A percentile compares a stretch with the other conserved stretches of the same genome.
phyloP scores from a whole-genome alignment of 2,113 vertebrate species.

The Phyllostomus discolor region DNA sequence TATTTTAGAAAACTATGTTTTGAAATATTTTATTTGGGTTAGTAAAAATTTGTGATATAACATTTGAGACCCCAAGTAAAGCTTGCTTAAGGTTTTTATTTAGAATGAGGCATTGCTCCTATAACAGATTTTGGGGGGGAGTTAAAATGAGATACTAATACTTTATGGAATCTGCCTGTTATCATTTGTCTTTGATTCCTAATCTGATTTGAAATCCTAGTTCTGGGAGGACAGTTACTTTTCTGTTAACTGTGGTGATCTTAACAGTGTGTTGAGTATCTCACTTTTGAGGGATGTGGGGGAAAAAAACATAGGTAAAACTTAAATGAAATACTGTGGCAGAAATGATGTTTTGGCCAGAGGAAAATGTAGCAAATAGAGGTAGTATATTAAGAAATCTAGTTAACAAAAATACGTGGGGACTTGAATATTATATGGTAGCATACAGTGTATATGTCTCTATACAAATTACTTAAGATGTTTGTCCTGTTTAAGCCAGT shows the following conservation, averaged over 20 bases:
- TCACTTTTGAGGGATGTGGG: neutral
- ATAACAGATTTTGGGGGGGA: neutral
- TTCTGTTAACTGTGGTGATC: neutral
- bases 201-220: neutral
- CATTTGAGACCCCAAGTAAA: neutral
- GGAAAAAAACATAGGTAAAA: neutral
- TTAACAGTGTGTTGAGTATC: neutral
- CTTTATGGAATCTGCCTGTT: neutral
- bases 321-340: neutral
- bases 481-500: neutral
- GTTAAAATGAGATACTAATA: slow-evolving; percentile 10
- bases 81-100: neutral
- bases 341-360: neutral
- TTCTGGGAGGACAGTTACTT: neutral
- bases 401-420: neutral
- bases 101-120: neutral
- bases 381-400: neutral
- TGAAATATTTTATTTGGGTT: neutral
- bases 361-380: neutral
- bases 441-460: neutral
- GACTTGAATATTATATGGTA: neutral
- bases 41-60: neutral
- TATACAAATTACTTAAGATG: neutral
- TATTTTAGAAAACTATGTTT: slow-evolving; percentile 28
- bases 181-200: slow-evolving; percentile 35